Base-by-base conservation (phyloP, 1,140 invertebrate genomes). In the Drosophila kepulauana region DNA sequence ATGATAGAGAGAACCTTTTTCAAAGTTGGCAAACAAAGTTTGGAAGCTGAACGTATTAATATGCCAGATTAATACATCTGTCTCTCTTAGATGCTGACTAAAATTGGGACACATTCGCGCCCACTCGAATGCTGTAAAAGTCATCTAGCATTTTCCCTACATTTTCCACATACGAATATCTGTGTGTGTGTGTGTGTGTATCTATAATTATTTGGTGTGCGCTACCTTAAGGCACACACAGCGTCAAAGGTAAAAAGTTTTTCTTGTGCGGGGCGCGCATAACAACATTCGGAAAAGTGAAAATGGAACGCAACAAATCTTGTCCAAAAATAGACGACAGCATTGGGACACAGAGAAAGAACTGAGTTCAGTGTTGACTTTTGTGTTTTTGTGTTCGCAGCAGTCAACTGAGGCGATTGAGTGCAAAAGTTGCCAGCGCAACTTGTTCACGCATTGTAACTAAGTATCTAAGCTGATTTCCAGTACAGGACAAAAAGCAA, bases 271-370 rank as follows among this genome's bases (percentile, higher is more conserved):
- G 20, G 20, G 20, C 20, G 20, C 20, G n/a, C 30, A 13, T 49
- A 45, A 35, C 5, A 58, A 38, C 28, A 46, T 59, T 46, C 35
- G 58, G 69, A 73, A 62, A 54, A 46, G 68, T 72, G 70, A 88
- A 87, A 84, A 89, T 87, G 85, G 85, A 84, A 88, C 84, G 77
- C 85, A 76, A 89, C 81, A 81, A 89, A 89, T 89, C 74, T 84
- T 74, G 67, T 88, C 78, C 85, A 65, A 81, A 88, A 88, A 88
- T 88, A 88, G 84, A 89, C 77, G 69, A 68, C 63, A 72, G 76
- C 63, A 71, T 51, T 66, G 75, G 67, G 71, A 75, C 78, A 81
- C 30, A 57, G 25, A 28, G 30, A 35, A 5, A 52, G 28, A 30
- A 35, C 5, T 58, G 48, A 51, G 13, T 38, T 15, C 81, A 43